Percentiles rank a stretch among this genome's conserved stretches.
phyloP scores from a whole-genome alignment of 2,113 vertebrate species.

The Syngnathoides biaculeatus region DNA sequence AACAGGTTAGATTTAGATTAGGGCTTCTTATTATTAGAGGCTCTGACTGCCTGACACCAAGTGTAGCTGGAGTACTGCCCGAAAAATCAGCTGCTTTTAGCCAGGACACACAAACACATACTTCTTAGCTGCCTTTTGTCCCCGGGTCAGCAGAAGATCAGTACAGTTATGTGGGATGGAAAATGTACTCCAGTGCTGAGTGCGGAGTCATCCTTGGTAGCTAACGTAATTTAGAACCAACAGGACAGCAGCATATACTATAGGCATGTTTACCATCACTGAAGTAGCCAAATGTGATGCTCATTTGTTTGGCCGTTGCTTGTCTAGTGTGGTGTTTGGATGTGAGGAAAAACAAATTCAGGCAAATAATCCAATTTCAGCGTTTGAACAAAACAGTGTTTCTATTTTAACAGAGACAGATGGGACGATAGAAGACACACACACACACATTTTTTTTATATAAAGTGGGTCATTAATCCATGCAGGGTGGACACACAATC shows the following conservation, averaged over 20 bases:
- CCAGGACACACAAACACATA: slow-evolving; percentile 9
- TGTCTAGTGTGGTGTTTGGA: neutral
- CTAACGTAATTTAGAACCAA: slow-evolving; percentile 15
- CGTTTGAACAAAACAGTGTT: neutral
- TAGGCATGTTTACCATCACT: slow-evolving; percentile 21
- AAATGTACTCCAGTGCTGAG: slow-evolving; percentile 46
- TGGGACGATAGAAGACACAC: slow-evolving; percentile 21
- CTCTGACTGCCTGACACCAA: slow-evolving; percentile 49
- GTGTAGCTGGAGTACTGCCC: slow-evolving; percentile 45
- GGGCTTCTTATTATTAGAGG: slow-evolving; percentile 59
- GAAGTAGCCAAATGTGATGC: slow-evolving; percentile 6
- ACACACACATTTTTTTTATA: slow-evolving; percentile 31
- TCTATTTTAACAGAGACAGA: slow-evolving; percentile 28
- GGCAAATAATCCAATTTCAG: slow-evolving; percentile 14
- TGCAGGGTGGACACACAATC: slow-evolving; percentile 27
- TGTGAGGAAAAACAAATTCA: slow-evolving; percentile 2
- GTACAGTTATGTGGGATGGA: slow-evolving; percentile 53
- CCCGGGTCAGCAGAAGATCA: slow-evolving; percentile 36
- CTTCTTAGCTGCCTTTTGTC: slow-evolving; percentile 44
- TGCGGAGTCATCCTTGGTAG: slow-evolving; percentile 24
- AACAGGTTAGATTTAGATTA: slow-evolving; percentile 56
- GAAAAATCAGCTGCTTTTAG: slow-evolving; percentile 31
- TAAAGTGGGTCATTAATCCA: slow-evolving; percentile 43
- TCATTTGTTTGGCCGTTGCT: slow-evolving; percentile 1
- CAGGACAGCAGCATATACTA: neutral